These are phyloP conservation scores for Dermatemys mawii DNA, from an alignment of 2,113 vertebrate species.

Conservation along the genomic window DNA sequence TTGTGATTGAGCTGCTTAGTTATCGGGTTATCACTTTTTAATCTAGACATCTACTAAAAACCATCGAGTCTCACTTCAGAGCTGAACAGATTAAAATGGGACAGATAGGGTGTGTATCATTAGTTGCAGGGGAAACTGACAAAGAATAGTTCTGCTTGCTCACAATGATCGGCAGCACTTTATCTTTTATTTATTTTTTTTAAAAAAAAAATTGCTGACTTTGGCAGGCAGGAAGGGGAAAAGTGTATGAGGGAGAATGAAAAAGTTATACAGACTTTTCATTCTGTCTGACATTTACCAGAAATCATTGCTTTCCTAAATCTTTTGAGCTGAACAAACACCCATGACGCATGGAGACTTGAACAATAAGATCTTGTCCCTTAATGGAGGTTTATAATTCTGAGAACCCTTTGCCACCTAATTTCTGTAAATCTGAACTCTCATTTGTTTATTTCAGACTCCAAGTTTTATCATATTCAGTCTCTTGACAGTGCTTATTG, in stretches of 20 bases:
- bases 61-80: fast-evolving
- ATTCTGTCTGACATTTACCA: not conserved
- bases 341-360: not conserved
- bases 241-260: constrained; percentile 48
- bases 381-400: not conserved
- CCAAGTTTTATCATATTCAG: not conserved
- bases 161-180: not conserved
- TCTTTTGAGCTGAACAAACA: not conserved
- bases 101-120: not conserved
- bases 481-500: not conserved
- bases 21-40: not conserved
- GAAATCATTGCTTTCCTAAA: constrained; percentile 26
- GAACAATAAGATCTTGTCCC: not conserved
- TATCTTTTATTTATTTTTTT: not conserved
- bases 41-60: not conserved
- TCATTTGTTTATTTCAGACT: constrained; percentile 13
- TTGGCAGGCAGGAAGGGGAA: not conserved
- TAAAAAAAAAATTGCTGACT: not conserved
- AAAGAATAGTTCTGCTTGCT: constrained; percentile 1
- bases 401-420: not conserved
- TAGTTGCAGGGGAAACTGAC: not conserved
- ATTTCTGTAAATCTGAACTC: constrained; percentile 22
- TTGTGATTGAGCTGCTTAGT: not conserved
- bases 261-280: constrained; percentile 50
- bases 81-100: not conserved